Evolutionary conservation across 2,888 invertebrate species (phyloP).

Genomic region (Auanema sp.): DNA sequence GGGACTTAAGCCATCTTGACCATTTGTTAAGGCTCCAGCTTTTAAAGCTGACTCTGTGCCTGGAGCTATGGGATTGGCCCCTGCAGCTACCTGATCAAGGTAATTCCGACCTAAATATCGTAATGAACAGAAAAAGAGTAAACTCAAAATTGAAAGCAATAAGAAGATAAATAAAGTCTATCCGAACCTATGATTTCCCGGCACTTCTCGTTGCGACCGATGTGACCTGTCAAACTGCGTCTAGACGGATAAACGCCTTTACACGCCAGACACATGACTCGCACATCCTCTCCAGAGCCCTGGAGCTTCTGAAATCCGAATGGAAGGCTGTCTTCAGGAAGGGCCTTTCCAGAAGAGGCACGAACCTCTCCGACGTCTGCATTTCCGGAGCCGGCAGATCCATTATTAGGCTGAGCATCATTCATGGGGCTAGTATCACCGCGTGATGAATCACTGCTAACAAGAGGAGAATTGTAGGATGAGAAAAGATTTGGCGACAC

Average conservation of each 20-base stretch:
- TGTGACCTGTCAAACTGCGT: conserved; percentile 55
- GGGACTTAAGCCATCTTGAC: conserved; percentile 54
- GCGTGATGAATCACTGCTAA: not conserved
- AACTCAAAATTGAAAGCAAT: conserved; percentile 4
- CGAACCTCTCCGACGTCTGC: not conserved
- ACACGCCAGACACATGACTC: conserved; percentile 56
- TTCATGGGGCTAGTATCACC: conserved; percentile 1
- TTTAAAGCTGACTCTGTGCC: conserved; percentile 41
- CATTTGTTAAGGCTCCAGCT: conserved; percentile 36
- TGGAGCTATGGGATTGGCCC: conserved; percentile 34
- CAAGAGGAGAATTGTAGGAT: conserved; percentile 1
- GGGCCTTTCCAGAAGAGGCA: conserved; percentile 9
- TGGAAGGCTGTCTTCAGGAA: conserved; percentile 14
- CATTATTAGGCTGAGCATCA: not conserved
- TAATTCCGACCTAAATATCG: conserved; percentile 43
- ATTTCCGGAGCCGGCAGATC: conserved; percentile 10
- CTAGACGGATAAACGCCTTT: conserved; percentile 55
- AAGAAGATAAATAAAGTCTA: not conserved
- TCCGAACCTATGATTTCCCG: conserved; percentile 40
- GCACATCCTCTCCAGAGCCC: conserved; percentile 33
- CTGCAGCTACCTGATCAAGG: conserved; percentile 45
- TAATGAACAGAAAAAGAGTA: conserved; percentile 2
- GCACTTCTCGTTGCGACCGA: conserved; percentile 59
- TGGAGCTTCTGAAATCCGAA: conserved; percentile 18
- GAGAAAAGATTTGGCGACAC: too few relatives aligned